phyloP scores from a whole-genome alignment of 1,140 invertebrate species.

The Oncopeltus fasciatus region DNA sequence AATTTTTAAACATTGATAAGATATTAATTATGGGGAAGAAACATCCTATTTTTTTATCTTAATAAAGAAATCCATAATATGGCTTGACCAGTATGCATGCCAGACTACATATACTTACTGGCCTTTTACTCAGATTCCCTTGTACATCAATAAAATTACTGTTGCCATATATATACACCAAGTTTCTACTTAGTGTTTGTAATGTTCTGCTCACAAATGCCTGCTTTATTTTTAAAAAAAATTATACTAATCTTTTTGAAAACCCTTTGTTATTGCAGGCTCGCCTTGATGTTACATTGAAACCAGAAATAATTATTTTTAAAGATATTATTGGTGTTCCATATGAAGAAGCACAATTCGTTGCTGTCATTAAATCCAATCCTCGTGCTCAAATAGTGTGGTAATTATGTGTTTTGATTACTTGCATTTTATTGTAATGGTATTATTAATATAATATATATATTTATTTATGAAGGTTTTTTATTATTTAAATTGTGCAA shows the following conservation, averaged over 20 bases:
- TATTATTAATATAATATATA: neutral
- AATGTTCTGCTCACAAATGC: too few relatives aligned
- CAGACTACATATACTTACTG: too few relatives aligned
- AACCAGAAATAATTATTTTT: slow-evolving; percentile 57
- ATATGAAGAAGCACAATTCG: slow-evolving; percentile 52
- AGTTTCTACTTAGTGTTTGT: too few relatives aligned
- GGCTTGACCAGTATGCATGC: too few relatives aligned
- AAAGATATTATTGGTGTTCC: slow-evolving; percentile 56
- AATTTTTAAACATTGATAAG: too few relatives aligned
- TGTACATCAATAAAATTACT: too few relatives aligned
- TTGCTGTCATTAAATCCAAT: slow-evolving; percentile 56
- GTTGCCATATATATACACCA: too few relatives aligned
- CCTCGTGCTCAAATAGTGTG: slow-evolving; percentile 63
- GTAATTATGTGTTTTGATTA: slow-evolving; percentile 31
- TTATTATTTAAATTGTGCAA: neutral
- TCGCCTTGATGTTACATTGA: slow-evolving; percentile 52
- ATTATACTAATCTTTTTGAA: neutral
- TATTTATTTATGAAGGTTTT: neutral
- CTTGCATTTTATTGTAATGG: neutral
- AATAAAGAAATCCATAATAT: too few relatives aligned
- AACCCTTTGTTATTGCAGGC: slow-evolving; percentile 32
- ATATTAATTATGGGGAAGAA: too few relatives aligned
- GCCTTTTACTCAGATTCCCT: too few relatives aligned
- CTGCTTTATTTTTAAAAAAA: too few relatives aligned
- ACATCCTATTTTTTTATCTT: too few relatives aligned